phyloP scores from a whole-genome alignment of 2,888 invertebrate species.

The Amorpha juglandis region DNA sequence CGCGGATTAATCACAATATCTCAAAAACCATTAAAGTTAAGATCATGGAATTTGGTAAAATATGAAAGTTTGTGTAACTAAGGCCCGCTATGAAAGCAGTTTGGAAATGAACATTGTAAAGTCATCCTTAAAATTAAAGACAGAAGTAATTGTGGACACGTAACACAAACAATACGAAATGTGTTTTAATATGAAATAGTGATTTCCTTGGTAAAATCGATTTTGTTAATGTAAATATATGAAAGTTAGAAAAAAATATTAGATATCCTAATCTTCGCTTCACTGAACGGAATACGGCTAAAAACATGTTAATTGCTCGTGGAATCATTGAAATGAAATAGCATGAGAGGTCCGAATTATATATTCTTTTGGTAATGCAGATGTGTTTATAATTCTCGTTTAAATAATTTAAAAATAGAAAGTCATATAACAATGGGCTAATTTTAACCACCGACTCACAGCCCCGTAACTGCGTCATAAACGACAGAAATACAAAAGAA shows the following conservation, averaged over 20 bases:
- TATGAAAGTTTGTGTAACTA: too few species aligned
- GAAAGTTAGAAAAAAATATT: not conserved
- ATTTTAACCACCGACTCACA: conserved; percentile 14
- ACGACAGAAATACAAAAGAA: conserved; percentile 34
- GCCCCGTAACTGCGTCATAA: conserved; percentile 6
- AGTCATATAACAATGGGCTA: conserved; percentile 2
- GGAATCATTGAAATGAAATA: not conserved
- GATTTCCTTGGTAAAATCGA: too few species aligned
- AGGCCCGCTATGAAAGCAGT: too few species aligned
- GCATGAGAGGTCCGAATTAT: not conserved
- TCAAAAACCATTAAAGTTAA: too few species aligned
- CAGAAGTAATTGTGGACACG: not conserved
- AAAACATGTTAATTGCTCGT: not conserved
- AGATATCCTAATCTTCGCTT: not conserved
- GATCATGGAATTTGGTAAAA: too few species aligned
- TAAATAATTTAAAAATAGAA: not conserved
- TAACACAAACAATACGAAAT: too few species aligned
- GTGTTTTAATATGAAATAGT: too few species aligned
- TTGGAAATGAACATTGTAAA: too few species aligned
- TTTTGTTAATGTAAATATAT: too few species aligned
- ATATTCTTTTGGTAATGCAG: not conserved
- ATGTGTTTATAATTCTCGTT: not conserved
- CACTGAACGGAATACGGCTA: not conserved
- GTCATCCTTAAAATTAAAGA: not conserved
- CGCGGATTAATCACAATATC: too few species aligned